Conservation (phyloP, 2,888 invertebrate genomes). For the Catonia carolina region DNA sequence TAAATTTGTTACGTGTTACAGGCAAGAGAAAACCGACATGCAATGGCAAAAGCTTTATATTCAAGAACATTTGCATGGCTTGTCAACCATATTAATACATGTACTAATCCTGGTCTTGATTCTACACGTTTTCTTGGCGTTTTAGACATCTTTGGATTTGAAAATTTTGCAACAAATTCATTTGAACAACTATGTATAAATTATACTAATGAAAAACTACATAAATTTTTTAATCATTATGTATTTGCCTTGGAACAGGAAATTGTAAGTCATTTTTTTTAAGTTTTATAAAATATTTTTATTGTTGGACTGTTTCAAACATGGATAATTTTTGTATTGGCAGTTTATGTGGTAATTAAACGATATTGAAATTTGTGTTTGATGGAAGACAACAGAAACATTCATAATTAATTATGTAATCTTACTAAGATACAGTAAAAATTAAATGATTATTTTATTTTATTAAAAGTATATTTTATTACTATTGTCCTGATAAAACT, state of each 20-base stretch:
- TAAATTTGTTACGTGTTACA: too few relatives aligned
- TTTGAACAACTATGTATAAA: slow-evolving; percentile 91
- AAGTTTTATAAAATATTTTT: background rate
- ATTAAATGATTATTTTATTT: too few relatives aligned
- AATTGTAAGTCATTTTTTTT: slow-evolving; percentile 61
- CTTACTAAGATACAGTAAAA: too few relatives aligned
- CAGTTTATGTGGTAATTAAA: background rate
- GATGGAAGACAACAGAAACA: too few relatives aligned
- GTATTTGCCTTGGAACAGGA: slow-evolving; percentile 92
- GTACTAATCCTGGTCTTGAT: slow-evolving; percentile 82
- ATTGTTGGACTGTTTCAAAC: background rate
- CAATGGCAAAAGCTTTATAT: slow-evolving; percentile 88
- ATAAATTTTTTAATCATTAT: slow-evolving; percentile 94
- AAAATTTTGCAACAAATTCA: slow-evolving; percentile 85
- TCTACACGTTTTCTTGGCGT: slow-evolving; percentile 74
- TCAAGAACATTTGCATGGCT: slow-evolving; percentile 88
- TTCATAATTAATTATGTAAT: too few relatives aligned
- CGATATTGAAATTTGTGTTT: too few relatives aligned
- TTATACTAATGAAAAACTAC: slow-evolving; percentile 89
- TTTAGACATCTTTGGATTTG: slow-evolving; percentile 89
- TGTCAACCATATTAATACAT: slow-evolving; percentile 85
- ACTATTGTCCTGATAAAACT: too few relatives aligned
- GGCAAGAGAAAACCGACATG: slow-evolving; percentile 85
- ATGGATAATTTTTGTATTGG: too few relatives aligned
- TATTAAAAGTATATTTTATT: too few relatives aligned